These are phyloP conservation scores for Psittacula cyanocephala DNA, from an alignment of 2,113 vertebrate genomes.

Conservation along the genomic window DNA sequence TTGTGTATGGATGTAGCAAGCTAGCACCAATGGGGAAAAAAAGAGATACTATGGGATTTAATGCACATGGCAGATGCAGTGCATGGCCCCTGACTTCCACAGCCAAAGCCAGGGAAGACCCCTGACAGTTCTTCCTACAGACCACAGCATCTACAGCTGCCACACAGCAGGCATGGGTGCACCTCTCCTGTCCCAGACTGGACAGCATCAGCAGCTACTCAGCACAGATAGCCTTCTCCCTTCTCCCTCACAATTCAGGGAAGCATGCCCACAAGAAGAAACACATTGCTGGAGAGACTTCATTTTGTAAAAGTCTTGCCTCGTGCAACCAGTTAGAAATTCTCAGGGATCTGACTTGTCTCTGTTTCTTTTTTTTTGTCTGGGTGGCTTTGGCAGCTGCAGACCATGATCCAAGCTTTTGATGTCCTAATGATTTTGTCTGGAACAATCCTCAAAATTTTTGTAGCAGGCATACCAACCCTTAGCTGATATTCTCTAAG, in stretches of 20 bases:
- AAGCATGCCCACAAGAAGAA: neutral
- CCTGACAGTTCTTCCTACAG: accelerated
- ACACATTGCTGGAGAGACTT: neutral
- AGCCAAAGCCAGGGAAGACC: neutral
- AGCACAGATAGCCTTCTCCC: accelerated
- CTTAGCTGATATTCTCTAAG: neutral
- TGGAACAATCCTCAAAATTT: neutral
- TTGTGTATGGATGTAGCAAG: neutral
- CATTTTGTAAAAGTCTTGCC: neutral
- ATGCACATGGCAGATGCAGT: neutral
- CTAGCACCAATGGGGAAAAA: neutral
- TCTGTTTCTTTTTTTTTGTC: neutral
- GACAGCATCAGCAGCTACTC: neutral
- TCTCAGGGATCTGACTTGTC: neutral
- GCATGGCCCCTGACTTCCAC: neutral
- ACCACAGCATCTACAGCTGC: neutral
- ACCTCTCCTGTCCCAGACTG: accelerated
- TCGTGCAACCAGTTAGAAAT: neutral
- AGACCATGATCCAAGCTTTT: neutral
- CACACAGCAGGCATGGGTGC: accelerated
- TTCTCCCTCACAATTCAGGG: neutral
- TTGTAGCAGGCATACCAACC: neutral
- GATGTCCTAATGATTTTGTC: neutral
- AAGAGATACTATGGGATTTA: neutral
- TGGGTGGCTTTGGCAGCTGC: neutral